These are phyloP conservation scores for Manacus vitellinus DNA, from an alignment of 2,113 vertebrate genomes.

Conservation along the genomic window DNA sequence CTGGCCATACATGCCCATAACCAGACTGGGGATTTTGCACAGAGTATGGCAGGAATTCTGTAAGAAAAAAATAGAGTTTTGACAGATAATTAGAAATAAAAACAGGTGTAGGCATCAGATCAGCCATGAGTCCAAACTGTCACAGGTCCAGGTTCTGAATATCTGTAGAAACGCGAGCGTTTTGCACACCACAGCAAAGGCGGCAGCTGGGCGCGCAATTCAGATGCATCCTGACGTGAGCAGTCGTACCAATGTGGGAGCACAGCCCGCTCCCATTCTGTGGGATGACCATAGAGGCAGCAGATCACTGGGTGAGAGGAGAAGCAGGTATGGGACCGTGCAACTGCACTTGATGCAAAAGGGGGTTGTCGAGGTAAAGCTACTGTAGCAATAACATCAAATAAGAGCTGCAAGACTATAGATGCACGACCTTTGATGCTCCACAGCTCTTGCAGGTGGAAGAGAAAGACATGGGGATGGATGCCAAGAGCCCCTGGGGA, in stretches of 20 bases:
- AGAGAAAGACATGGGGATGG: background rate
- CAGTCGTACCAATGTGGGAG: background rate
- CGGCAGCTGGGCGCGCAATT: accelerated
- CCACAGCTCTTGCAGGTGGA: background rate
- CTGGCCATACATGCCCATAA: background rate
- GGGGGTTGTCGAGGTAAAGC: accelerated
- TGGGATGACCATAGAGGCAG: background rate
- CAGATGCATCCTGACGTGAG: accelerated
- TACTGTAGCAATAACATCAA: background rate
- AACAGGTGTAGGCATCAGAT: background rate
- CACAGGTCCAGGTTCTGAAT: background rate
- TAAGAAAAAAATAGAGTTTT: background rate
- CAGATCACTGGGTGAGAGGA: accelerated
- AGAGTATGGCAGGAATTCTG: background rate
- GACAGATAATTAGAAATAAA: background rate
- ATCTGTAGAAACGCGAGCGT: background rate
- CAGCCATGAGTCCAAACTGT: background rate
- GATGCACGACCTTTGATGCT: background rate
- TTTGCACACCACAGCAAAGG: background rate
- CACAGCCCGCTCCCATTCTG: background rate
- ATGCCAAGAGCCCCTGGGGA: background rate
- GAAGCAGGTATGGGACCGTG: accelerated
- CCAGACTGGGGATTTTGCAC: background rate
- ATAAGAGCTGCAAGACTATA: background rate
- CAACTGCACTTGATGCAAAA: background rate